Conservation (phyloP, 2,113 vertebrate species). For the Mus musculus region GRCm39 chr2:53570501-53571000, state of each 20-base stretch:
- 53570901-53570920: background rate
- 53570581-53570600: conserved; percentile 1
- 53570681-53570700: background rate
- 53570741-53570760: conserved; percentile 16
- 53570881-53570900: background rate
- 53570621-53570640: conserved; percentile 20
- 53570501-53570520: background rate
- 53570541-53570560: background rate
- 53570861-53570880: conserved; percentile 31
- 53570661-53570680: background rate
- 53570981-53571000: conserved; percentile 34
- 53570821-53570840: background rate
- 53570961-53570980: background rate
- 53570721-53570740: conserved; percentile 8
- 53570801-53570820: background rate
- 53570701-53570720: background rate
- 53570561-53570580: background rate
- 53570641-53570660: conserved; percentile 36
- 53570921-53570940: background rate
- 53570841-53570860: background rate
- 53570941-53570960: background rate
- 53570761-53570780: background rate
- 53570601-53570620: background rate
- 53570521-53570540: background rate
- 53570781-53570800: conserved; percentile 25